Evolutionary conservation across 2,888 invertebrate species (phyloP), one percentile per base, ranked within the genome.

Genomic region (Baronia brevicornis): DNA sequence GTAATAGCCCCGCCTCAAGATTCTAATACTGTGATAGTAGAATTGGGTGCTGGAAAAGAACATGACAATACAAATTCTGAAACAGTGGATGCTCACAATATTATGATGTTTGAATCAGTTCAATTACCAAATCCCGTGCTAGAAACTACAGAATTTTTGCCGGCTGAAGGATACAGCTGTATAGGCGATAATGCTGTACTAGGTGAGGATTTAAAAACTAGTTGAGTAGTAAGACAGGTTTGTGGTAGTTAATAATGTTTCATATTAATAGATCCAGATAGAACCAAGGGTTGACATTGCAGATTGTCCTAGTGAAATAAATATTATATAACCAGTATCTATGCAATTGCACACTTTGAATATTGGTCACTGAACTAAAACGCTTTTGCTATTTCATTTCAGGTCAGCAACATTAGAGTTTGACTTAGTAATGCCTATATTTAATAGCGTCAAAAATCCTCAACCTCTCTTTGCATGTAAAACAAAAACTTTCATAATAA

Each of bases 141-240:
- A 0, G 63, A 60, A 19, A 52, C 33, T 46, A 70, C 65, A 0
- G 62, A 72, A 35, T 77, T 73, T 26, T 36, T 84, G 28, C 77
- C 80, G 0, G 77, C 80, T 0, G 82, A 80, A 43, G 84, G 80
- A 1, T n/a, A n/a, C n/a, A n/a, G n/a, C n/a, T n/a, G n/a, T n/a
- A n/a, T n/a, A 9, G 82, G 80, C 1, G 84, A 71, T 42, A 70
- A 80, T 18, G 46, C 78, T 1, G 73, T 84, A 1, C 68, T 62
- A 10, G 74, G 70, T 2, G 58, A 59, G 38, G 44, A 28, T 4
- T 45, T 37, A 2, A 35, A 50, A 51, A 50, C 45, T 39, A 21
- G 27, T 5, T 8, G 14, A 25, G 10, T 7, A 13, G 4, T 18
- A 9, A 11, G 3, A 7, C 6, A 7, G 19, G 14, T 28, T 2